Evolutionary conservation across 2,113 vertebrate genomes (phyloP), one percentile per base, ranked within the genome.

Genomic region (Ciconia maguari): DNA sequence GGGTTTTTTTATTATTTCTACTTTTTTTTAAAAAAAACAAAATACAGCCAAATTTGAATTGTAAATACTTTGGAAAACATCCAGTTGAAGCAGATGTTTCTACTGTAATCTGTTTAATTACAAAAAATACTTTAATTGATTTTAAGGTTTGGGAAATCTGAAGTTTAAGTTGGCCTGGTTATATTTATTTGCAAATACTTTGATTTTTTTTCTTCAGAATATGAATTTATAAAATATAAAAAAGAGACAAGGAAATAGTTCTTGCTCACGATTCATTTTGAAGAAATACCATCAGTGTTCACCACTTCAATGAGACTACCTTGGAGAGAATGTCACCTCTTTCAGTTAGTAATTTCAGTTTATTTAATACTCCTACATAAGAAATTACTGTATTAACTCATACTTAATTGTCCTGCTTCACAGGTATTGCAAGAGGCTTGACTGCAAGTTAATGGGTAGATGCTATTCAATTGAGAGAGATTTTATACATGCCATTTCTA

Each of bases 21-120:
- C 16, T 80, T 83, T 68, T 87, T 72, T 66, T 68, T 42, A 51
- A 85, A 75, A 60, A 95, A 68, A 83, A 27, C 30, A 86, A 60
- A 95, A 68, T 85, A 27, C 27, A 86, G 52, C 46, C 46, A 44
- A 42, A 93, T 93, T 92, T 92, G 58, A 94, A 95, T 94, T 94
- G 75, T 85, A 96, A 96, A 91, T 95, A 46, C 49, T 61, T 76
- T 91, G 92, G 93, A 93, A 87, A 87, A 69, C 25, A 61, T 94
- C 92, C 84, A 94, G 46, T 57, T 85, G 81, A 94, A 93, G 49
- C 92, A 96, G 96, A 94, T 96, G 91, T 94, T 96, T 95, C 84
- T 77, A 85, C 78, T 95, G 87, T 94, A 94, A 91, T 94, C 93
- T 66, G 18, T 92, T 94, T 89, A 92, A 93, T 96, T 91, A 49